Evolutionary conservation across 1,140 invertebrate genomes (phyloP), one percentile per base, ranked within the genome.

Genomic region (Drosophila watanabei): DNA sequence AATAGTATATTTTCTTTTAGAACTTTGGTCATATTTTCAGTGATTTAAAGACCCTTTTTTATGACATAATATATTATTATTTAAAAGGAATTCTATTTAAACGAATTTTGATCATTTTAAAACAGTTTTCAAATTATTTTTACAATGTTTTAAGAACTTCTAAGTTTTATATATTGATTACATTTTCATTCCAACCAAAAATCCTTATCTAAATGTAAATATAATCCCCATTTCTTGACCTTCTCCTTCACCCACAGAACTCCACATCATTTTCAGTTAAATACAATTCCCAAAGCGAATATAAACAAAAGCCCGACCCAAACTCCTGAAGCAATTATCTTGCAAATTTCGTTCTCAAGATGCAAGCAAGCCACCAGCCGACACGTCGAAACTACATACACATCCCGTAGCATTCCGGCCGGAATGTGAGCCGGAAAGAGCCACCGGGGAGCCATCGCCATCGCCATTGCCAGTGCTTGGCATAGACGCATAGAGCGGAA

Each of bases 321-420:
- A n/a, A 39, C 24, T 49, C 46, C 10, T 14, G n/a, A 59, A 49
- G 72, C 72, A 68, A 63, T 80, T 80, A 80, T 61, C 20, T 62
- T 80, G 70, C 63, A 75, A 69, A 80, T 75, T 72, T 71, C 24
- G 52, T 41, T 46, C 35, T 58, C 35, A 58, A 72, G 65, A 70
- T 60, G 70, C 65, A 59, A 37, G 28, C 51, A 33, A 48, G n/a
- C 39, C 33, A 33, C 35, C 66, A 14, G 39, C 28, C 64, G 20
- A 57, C 39, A 68, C 49, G 37, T 16, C 14, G 13, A 20, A 72
- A 49, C 66, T 33, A 49, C 70, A 70, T 71, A 57, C 54, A 72
- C 58, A 46, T 48, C 41, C 59, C 20, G 16, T 14, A 56, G 33
- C 62, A 54, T 43, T 64, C 37, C 32, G 43, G 57, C 16, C 62